Conservation (phyloP, 1,140 invertebrate species). For the Nasonia giraulti region DNA sequence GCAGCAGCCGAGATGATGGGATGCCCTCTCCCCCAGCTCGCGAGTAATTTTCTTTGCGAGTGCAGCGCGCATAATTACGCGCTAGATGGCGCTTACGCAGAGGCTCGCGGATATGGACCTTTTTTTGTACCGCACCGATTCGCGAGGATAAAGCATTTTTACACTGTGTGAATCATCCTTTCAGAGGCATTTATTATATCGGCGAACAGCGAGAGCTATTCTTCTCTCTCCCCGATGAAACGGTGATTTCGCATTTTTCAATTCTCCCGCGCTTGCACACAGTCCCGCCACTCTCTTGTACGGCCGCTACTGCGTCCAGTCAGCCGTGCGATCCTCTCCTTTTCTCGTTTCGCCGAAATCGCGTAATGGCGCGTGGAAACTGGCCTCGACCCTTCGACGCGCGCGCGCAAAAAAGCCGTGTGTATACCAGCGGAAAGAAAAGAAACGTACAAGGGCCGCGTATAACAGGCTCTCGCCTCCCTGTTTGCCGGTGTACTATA, state of each 20-base stretch:
- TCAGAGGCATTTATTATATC: slow-evolving; percentile 3
- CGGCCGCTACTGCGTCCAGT: background rate
- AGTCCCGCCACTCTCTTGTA: background rate
- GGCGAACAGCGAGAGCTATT: background rate
- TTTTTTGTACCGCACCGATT: background rate
- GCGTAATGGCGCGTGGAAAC: slow-evolving; percentile 41
- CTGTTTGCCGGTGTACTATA: background rate
- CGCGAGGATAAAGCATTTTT: background rate
- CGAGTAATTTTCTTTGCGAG: slow-evolving; percentile 44
- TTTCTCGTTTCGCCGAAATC: slow-evolving; percentile 9
- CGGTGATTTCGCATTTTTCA: slow-evolving; percentile 38
- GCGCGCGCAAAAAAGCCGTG: background rate
- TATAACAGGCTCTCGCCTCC: background rate
- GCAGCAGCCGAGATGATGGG: background rate
- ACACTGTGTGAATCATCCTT: background rate
- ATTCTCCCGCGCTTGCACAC: background rate
- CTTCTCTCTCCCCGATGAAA: background rate
- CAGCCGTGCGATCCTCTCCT: background rate
- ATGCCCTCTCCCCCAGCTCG: background rate
- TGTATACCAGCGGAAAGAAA: background rate
- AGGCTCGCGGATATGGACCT: background rate
- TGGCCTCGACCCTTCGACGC: background rate
- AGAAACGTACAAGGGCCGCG: background rate
- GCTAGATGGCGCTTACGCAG: background rate
- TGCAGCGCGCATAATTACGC: background rate